Evolutionary conservation across 2,113 vertebrate genomes (phyloP).

Genomic region (Arvicanthis niloticus): DNA sequence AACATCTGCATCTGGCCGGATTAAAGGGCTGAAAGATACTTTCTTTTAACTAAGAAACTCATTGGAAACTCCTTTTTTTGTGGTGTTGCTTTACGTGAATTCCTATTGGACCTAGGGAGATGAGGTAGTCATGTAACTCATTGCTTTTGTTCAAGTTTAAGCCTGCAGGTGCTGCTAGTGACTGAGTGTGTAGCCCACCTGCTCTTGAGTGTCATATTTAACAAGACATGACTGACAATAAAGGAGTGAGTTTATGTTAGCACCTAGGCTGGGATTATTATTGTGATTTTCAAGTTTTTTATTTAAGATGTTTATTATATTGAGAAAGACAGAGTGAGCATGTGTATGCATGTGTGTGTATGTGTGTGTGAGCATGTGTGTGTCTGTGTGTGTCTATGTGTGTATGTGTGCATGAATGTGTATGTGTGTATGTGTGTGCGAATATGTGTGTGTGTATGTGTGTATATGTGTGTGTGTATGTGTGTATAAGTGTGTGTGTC

Average conservation of each 20-base stretch:
- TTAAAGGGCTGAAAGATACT: background rate
- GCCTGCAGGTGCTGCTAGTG: background rate
- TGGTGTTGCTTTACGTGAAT: background rate
- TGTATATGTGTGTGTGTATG: background rate
- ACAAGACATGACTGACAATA: background rate
- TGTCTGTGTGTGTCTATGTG: background rate
- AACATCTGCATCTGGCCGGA: background rate
- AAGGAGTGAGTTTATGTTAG: background rate
- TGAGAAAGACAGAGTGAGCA: too few relatives aligned
- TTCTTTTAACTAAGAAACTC: background rate
- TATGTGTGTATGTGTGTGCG: too few relatives aligned
- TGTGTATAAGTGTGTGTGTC: background rate
- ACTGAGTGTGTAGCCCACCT: too few relatives aligned
- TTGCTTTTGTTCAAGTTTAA: background rate
- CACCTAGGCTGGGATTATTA: background rate
- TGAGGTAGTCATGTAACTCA: too few relatives aligned
- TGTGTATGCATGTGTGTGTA: background rate
- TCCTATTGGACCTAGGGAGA: background rate
- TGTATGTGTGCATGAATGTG: too few relatives aligned
- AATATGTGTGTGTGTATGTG: background rate
- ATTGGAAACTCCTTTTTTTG: background rate
- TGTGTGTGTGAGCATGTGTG: background rate
- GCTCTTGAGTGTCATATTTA: background rate
- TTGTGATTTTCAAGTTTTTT: background rate
- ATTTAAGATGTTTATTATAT: background rate